phyloP scores from a whole-genome alignment of 2,113 vertebrate species.

The Rhinoderma darwinii region DNA sequence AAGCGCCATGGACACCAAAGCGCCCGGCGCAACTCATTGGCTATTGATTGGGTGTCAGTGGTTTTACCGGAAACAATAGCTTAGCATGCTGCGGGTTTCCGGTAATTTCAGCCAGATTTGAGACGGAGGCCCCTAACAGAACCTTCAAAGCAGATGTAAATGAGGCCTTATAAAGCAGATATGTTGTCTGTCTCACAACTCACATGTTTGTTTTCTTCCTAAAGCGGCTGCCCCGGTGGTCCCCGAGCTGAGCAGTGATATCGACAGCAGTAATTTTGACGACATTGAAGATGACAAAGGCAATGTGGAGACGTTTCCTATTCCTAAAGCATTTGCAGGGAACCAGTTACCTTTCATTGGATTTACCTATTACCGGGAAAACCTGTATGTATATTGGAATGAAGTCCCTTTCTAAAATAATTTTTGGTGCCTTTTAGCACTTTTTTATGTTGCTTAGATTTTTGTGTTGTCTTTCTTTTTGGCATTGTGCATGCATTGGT shows the following conservation, averaged over 20 bases:
- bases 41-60: no score
- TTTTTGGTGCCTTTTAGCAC: not conserved
- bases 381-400: constrained; percentile 82
- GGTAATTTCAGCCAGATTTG: no score
- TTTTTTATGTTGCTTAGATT: not conserved
- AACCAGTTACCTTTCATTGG: constrained; percentile 98
- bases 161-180: no score
- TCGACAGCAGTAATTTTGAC: constrained; percentile 98
- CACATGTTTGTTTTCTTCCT: constrained; percentile 51
- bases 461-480: no score
- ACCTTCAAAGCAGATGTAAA: no score
- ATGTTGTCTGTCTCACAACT: no score
- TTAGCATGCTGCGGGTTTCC: no score
- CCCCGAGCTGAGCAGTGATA: constrained; percentile 95
- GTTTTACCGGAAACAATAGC: no score
- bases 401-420: not conserved
- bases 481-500: no score
- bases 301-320: constrained; percentile 94
- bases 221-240: constrained; percentile 94
- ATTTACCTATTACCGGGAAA: constrained; percentile 97
- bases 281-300: constrained; percentile 98
- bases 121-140: no score
- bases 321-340: constrained; percentile 95
- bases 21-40: no score
- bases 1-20: no score